phyloP scores from a whole-genome alignment of 1,140 invertebrate species.

The Olivierus martensii region DNA sequence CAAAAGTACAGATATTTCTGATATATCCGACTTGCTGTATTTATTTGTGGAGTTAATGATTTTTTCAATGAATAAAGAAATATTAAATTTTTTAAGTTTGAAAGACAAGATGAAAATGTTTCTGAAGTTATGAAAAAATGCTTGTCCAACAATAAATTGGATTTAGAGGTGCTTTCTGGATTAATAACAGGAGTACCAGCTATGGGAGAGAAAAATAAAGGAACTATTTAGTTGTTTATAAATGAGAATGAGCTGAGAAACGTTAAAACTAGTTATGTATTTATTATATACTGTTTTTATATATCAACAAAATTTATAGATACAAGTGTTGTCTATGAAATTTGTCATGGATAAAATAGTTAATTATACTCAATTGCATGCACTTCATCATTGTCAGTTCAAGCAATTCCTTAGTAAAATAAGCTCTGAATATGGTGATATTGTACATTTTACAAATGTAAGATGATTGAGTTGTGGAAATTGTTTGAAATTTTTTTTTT shows the following conservation, averaged over 20 bases:
- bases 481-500: no score
- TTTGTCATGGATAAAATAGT: no score
- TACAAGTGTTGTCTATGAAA: no score
- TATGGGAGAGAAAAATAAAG: background rate
- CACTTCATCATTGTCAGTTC: no score
- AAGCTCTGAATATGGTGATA: no score
- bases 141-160: background rate
- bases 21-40: background rate
- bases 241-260: background rate
- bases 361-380: no score
- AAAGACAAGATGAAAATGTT: background rate
- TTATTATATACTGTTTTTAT: background rate
- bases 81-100: background rate
- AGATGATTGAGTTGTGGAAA: no score
- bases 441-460: no score
- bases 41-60: background rate
- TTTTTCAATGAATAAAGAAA: background rate
- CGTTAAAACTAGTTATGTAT: background rate
- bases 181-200: background rate
- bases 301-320: background rate
- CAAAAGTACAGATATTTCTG: slow-evolving; percentile 1
- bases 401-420: no score
- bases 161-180: background rate
- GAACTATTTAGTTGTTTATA: background rate
- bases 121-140: background rate